Conservation (phyloP, 2,113 vertebrate species). For the Paralichthys olivaceus region DNA sequence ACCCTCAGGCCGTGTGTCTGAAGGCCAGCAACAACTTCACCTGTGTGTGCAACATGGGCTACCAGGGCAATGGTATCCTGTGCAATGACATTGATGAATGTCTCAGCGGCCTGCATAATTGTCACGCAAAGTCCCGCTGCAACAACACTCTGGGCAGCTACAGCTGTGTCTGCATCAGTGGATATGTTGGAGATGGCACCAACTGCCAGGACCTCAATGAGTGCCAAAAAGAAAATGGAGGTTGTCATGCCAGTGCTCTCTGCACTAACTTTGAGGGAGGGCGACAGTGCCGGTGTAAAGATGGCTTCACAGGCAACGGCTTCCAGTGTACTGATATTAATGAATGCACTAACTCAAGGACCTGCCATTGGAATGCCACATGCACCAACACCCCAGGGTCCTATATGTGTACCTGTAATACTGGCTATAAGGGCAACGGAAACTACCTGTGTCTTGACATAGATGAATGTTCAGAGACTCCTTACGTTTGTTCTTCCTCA, state of each 20-base stretch:
- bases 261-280: slow-evolving; percentile 82
- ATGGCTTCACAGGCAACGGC: slow-evolving; percentile 80
- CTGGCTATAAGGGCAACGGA: slow-evolving; percentile 86
- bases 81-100: slow-evolving; percentile 85
- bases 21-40: slow-evolving; percentile 62
- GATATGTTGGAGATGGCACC: slow-evolving; percentile 81
- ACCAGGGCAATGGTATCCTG: slow-evolving; percentile 74
- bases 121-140: slow-evolving; percentile 77
- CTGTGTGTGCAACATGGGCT: slow-evolving; percentile 79
- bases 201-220: slow-evolving; percentile 83
- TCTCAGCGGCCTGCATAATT: slow-evolving; percentile 65
- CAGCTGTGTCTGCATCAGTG: slow-evolving; percentile 77
- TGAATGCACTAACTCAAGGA: slow-evolving; percentile 71
- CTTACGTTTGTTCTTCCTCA: slow-evolving; percentile 74
- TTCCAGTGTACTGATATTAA: slow-evolving; percentile 80
- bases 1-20: slow-evolving; percentile 77
- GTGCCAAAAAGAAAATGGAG: slow-evolving; percentile 81
- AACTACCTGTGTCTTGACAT: slow-evolving; percentile 86
- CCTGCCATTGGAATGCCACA: slow-evolving; percentile 87
- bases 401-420: slow-evolving; percentile 82
- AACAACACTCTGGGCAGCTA: slow-evolving; percentile 82
- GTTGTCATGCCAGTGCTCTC: slow-evolving; percentile 75
- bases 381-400: slow-evolving; percentile 86
- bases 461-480: slow-evolving; percentile 84
- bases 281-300: slow-evolving; percentile 77